Conservation (phyloP, 1,140 invertebrate species). For the Pomacea maculata region DNA sequence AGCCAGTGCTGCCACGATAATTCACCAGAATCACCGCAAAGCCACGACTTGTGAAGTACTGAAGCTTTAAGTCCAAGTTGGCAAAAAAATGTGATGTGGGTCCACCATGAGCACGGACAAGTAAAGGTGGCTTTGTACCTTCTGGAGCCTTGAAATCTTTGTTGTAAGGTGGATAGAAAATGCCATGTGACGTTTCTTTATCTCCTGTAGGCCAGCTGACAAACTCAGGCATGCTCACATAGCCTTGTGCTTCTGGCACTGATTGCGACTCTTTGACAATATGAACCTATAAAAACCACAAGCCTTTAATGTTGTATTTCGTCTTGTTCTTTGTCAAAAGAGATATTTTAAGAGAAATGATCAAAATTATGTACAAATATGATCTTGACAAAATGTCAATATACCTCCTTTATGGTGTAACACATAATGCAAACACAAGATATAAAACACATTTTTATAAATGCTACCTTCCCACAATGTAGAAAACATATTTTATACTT, state of each 20-base stretch:
- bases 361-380: background rate
- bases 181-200: constrained; percentile 51
- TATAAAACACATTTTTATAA: too few relatives aligned
- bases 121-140: constrained; percentile 57
- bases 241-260: constrained; percentile 46
- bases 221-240: constrained; percentile 57
- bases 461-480: too few relatives aligned
- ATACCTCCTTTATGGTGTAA: too few relatives aligned
- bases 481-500: too few relatives aligned
- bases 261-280: constrained; percentile 45
- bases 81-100: constrained; percentile 55
- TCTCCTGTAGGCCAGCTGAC: constrained; percentile 57
- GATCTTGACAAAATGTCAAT: too few relatives aligned
- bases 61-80: constrained; percentile 58
- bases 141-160: constrained; percentile 56
- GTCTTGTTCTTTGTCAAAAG: background rate
- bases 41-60: constrained; percentile 65
- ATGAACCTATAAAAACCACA: constrained; percentile 37
- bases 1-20: constrained; percentile 65
- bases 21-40: constrained; percentile 66
- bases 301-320: background rate
- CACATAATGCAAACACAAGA: too few relatives aligned
- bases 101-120: constrained; percentile 64
- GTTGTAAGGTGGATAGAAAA: constrained; percentile 62
- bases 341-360: background rate